A percentile compares a stretch with the other conserved stretches of the same genome.
phyloP scores from a whole-genome alignment of 1,140 invertebrate genomes.

The Halictus rubicundus region DNA sequence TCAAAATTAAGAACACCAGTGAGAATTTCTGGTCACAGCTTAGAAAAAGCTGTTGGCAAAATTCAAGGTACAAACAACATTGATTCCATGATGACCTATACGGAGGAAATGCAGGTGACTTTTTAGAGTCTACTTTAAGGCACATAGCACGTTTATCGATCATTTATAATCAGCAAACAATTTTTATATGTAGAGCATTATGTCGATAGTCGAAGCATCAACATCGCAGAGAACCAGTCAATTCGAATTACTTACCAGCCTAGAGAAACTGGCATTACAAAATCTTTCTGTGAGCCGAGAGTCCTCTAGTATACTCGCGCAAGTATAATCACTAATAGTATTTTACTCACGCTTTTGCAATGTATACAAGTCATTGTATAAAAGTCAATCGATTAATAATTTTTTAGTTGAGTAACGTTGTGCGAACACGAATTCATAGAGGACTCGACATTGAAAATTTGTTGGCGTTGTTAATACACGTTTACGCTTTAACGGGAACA shows the following conservation, averaged over 20 bases:
- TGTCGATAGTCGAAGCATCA: constrained; percentile 82
- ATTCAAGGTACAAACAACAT: constrained; percentile 68
- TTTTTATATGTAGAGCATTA: constrained; percentile 79
- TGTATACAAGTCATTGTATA: background rate
- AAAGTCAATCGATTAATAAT: constrained; percentile 14
- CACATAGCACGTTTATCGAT: background rate
- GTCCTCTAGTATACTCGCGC: constrained; percentile 82
- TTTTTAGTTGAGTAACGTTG: constrained; percentile 82
- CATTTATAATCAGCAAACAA: background rate
- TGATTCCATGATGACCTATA: constrained; percentile 63
- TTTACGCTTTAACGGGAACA: constrained; percentile 84
- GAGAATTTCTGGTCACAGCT: constrained; percentile 82
- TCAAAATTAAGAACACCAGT: constrained; percentile 70
- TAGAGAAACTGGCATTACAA: constrained; percentile 83
- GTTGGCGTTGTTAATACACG: constrained; percentile 82
- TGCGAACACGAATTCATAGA: constrained; percentile 81
- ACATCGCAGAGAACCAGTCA: constrained; percentile 81
- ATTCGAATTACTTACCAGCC: constrained; percentile 81
- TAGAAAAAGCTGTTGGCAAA: constrained; percentile 80
- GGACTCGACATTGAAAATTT: constrained; percentile 83
- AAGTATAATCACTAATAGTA: constrained; percentile 74
- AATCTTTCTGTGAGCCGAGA: constrained; percentile 83
- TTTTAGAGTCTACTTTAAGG: constrained; percentile 23
- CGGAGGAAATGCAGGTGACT: constrained; percentile 79
- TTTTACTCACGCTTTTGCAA: constrained; percentile 2